Evolutionary conservation across 2,113 vertebrate genomes (phyloP).

Genomic region (Galeopterus variegatus): DNA sequence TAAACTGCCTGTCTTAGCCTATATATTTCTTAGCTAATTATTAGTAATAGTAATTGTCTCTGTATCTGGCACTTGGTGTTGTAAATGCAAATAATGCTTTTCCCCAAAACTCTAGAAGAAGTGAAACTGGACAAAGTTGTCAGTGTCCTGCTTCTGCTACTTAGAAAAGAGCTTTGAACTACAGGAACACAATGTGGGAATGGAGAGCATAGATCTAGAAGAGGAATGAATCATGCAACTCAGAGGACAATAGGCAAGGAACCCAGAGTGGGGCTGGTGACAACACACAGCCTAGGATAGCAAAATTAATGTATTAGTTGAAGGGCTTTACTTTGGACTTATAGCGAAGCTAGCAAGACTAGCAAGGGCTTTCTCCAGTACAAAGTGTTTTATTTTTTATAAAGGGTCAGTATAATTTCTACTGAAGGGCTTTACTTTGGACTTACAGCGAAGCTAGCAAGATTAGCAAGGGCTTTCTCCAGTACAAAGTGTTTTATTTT

Average conservation of each 20-base stretch:
- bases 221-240: not conserved
- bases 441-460: not conserved
- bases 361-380: not conserved
- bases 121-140: not conserved
- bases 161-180: constrained; percentile 49
- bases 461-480: constrained; percentile 22
- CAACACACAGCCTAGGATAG: not conserved
- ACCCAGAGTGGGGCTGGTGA: not conserved
- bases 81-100: constrained; percentile 56
- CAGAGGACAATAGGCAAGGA: not conserved
- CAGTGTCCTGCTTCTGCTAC: not conserved
- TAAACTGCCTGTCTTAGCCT: constrained; percentile 13
- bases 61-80: not conserved
- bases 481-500: not conserved
- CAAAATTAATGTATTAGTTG: not conserved
- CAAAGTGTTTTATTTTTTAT: constrained; percentile 25
- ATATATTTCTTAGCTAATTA: constrained; percentile 43
- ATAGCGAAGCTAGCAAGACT: not conserved
- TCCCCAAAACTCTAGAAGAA: constrained; percentile 10
- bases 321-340: not conserved
- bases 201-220: constrained; percentile 1
- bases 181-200: not conserved
- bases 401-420: constrained; percentile 20
- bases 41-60: not conserved
- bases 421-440: not conserved